Evolutionary conservation across 2,797 vertebrate species (phyloP), one percentile per base, ranked within the genome.

Genomic region (Tenualosa thibaudeaui): DNA sequence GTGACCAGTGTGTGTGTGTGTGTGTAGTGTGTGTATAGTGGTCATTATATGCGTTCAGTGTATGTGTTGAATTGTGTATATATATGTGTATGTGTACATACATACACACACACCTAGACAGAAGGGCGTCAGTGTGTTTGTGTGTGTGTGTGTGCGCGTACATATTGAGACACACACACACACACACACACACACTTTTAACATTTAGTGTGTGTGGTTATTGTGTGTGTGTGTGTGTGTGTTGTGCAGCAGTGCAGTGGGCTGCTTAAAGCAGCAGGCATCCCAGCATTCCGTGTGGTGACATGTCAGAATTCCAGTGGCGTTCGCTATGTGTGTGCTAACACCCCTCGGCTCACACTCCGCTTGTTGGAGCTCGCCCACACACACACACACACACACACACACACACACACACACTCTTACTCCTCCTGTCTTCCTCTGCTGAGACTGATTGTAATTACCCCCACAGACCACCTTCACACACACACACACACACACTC

Each of bases 381-480:
- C 26, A 37, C 40, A 37, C 68, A 0, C 3, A 40, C 1, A 26
- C 24, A 53, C 50, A 26, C 81, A 53, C 81, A 26, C 81, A 53
- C 71, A 81, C 85, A 83, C 51, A 19, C 17, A 31, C 49, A 46
- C 81, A 82, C 56, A 60, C 84, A 46, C 81, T 65, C 81, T 6
- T 68, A 43, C 81, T 26, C 26, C 24, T 12, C 62, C 26, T 51
- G 50, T 51, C 26, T n/a, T 68, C 24, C 24, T 68, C 26, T 26
- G n/a, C 62, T 13, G 62, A 68, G 10, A 31, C 62, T 68, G 62
- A 15, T 26, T 68, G 62, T 68, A 15, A 68, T 68, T 68, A 37
- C 62, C 62, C 62, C 62, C 24, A 37, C 24, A 6, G 24, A 68
- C 8, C 62, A n/a, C 26, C 58, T 22, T 7, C 58, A 46, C 58